Evolutionary conservation across 2,888 invertebrate genomes (phyloP).

Genomic region (Cactoblastis cactorum): DNA sequence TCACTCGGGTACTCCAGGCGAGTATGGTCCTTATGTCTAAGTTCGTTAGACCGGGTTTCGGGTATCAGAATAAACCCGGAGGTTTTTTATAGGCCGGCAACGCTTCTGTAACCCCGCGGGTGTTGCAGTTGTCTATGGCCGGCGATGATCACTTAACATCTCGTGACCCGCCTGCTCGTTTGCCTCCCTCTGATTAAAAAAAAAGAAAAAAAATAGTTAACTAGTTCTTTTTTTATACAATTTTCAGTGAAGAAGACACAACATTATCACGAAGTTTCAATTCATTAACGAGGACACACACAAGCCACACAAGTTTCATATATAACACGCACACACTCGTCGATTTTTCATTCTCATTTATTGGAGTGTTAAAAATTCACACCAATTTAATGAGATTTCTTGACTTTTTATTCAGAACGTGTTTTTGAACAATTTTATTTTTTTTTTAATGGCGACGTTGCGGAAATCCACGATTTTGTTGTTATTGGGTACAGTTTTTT

Average conservation of each 20-base stretch:
- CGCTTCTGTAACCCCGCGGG: too few species aligned
- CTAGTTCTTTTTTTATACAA: conserved; percentile 4
- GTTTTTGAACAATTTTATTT: neutral
- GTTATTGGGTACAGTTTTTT: too few species aligned
- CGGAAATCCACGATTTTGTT: neutral
- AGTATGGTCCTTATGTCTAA: too few species aligned
- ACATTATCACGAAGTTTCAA: neutral
- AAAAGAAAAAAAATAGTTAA: too few species aligned
- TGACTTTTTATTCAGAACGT: neutral
- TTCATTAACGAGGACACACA: neutral
- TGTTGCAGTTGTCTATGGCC: too few species aligned
- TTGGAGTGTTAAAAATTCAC: conserved; percentile 25
- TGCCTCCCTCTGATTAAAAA: too few species aligned
- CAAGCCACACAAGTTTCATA: conserved; percentile 29
- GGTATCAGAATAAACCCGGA: too few species aligned
- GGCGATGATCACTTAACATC: too few species aligned
- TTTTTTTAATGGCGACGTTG: neutral
- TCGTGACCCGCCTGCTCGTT: too few species aligned
- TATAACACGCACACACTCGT: conserved; percentile 34
- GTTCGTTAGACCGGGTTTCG: too few species aligned
- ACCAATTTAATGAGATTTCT: neutral
- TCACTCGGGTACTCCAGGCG: too few species aligned
- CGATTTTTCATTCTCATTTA: conserved; percentile 38
- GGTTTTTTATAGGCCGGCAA: too few species aligned
- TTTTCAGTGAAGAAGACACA: conserved; percentile 18